Evolutionary conservation across 2,888 invertebrate genomes (phyloP), one percentile per base, ranked within the genome.

Genomic region (Seira sanloemensis): DNA sequence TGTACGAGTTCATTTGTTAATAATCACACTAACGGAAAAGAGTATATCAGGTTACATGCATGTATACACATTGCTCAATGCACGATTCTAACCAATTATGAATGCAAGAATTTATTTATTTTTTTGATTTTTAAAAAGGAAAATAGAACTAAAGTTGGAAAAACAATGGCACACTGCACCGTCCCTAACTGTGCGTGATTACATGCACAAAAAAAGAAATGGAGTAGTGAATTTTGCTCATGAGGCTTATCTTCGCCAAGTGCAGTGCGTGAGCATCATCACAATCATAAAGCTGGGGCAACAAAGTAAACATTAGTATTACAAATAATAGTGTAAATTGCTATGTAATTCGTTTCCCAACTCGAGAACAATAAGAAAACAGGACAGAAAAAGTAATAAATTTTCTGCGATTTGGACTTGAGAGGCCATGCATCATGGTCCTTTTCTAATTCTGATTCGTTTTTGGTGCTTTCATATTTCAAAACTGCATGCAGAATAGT

Each of bases 271-370:
- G 62, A 62, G 62, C 62, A 62, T 62, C 62, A 62, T 62, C 62
- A 9, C 21, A 62, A 62, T 62, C 62, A 62, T 62, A 62, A 62
- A 23, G 62, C 62, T 62, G 4, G 21, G 62, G 62, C 62, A 21
- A 62, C 62, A 62, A 23, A 21, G 23, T 62, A 62, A 62, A 23
- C 62, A 62, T 62, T 62, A 21, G 62, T 62, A 21, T 62, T 62
- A 62, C 62, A 62, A 62, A 62, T 62, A 62, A 62, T 62, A 62
- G 62, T 62, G 62, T 62, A 62, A 62, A 62, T n/a, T 62, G 62
- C 62, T 9, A 21, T 62, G 21, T 62, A 62, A 62, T 62, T 19
- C 62, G n/a, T 62, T 62, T 62, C 62, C 21, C 19, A 62, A 62
- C 21, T 12, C 7, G 19, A 21, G 23, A 62, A 62, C 62, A 62